phyloP scores from a whole-genome alignment of 2,113 vertebrate genomes.

The Mastomys natalensis region DNA sequence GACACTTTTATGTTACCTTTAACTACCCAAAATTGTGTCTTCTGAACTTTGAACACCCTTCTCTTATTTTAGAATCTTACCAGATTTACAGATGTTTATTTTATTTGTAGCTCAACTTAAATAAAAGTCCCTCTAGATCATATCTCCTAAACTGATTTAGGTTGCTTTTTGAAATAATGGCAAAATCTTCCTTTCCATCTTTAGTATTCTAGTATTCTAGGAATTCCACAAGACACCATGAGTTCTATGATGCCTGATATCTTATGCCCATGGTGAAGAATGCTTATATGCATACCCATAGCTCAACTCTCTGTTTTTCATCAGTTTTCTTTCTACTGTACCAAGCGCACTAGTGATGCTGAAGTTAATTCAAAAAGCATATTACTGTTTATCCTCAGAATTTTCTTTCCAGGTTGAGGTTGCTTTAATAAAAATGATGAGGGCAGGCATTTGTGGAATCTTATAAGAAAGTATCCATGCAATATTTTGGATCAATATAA shows the following conservation, averaged over 20 bases:
- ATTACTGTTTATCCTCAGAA: neutral
- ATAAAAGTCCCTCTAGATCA: neutral
- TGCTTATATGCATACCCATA: neutral
- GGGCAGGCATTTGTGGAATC: neutral
- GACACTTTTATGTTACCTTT: neutral
- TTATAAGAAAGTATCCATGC: neutral
- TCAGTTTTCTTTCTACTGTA: neutral
- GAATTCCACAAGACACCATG: neutral
- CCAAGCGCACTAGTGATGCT: neutral
- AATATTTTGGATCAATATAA: neutral
- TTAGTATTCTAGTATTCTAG: neutral
- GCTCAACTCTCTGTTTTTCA: neutral
- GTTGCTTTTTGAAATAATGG: neutral
- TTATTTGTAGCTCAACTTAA: constrained; percentile 21
- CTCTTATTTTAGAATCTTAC: neutral
- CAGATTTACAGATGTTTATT: neutral
- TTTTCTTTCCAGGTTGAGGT: neutral
- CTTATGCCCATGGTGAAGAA: neutral
- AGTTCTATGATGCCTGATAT: neutral
- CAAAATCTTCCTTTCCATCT: neutral
- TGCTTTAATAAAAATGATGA: neutral
- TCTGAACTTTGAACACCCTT: neutral
- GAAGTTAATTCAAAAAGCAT: neutral
- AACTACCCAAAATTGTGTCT: neutral
- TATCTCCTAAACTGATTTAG: neutral